Base-by-base conservation (phyloP, 2,797 vertebrate species). In the Glyptemys insculpta region DNA sequence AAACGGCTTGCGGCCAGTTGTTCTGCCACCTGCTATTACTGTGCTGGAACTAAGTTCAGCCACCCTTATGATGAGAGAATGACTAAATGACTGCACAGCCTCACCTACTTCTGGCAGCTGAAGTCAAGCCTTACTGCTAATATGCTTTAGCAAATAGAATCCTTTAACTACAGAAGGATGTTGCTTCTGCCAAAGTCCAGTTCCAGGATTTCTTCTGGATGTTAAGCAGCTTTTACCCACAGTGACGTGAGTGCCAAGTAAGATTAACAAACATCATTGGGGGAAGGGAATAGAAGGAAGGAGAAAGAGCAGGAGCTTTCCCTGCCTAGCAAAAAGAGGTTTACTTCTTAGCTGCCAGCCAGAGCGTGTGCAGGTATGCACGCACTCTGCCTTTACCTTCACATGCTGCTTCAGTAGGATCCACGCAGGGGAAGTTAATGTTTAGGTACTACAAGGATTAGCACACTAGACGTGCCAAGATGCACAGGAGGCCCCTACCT, bases 211-310 rank as follows among this genome's bases (percentile, higher is more conserved):
- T 97, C 91, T 88, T 90, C 96, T 85, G 86, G 59, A 49, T 1
- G 15, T 85, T 96, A 97, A 97, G 95, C 93, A 94, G 97, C 92
- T 97, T 97, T 97, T 88, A 94, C 89, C 81, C 93, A 47, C 91
- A 91, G 54, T 54, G 54, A 54, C 23, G 50, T 81, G 93, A 97
- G 91, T 95, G 96, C 34, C 1, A 50, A 81, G 79, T 19, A 79
- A 83, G 97, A 97, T 97, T 97, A 97, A 93, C 59, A 79, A 79
- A 72, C 1, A 79, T 83, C 56, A 65, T 21, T 86, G 52, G 72
- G 72, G 72, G 34, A 52, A 56, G 80, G 57, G 65, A 83, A 68
- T 3, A 47, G 79, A 25, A 0, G 47, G 89, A 88, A 49, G 81
- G 85, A 65, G 90, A 79, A 8, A 52, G 14, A 31, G 83, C 85